Evolutionary conservation across 2,113 vertebrate species (phyloP).

Genomic region (Turdus rufiventris): DNA sequence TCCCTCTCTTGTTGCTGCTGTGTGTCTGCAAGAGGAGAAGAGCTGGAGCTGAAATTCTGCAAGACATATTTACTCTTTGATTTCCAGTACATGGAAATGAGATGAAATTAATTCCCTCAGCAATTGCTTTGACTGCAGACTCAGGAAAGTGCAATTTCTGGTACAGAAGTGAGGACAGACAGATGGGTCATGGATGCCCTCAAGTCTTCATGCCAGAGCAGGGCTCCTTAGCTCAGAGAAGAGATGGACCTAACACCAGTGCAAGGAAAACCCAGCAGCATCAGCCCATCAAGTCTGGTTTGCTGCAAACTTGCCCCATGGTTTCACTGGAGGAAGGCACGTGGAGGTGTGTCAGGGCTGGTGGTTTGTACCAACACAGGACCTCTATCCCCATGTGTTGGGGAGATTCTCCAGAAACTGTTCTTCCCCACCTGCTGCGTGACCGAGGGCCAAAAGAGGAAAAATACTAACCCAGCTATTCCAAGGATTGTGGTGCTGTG

Average conservation of each 20-base stretch:
- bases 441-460: not conserved
- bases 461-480: not conserved
- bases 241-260: not conserved
- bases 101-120: constrained; percentile 11
- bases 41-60: constrained; percentile 15
- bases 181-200: not conserved
- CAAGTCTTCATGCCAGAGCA: not conserved
- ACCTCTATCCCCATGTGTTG: not conserved
- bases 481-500: not conserved
- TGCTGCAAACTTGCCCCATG: not conserved
- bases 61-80: not conserved
- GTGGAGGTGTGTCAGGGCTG: not conserved
- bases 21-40: not conserved
- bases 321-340: not conserved
- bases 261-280: not conserved
- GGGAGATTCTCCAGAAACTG: not conserved
- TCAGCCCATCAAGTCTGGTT: not conserved
- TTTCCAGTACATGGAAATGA: not conserved
- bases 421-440: not conserved
- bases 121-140: not conserved
- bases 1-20: not conserved
- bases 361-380: not conserved
- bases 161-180: not conserved
- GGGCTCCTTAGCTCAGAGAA: not conserved
- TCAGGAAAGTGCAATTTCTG: not conserved